Base-by-base conservation (phyloP, 1,140 invertebrate species). In the Marisa cornuarietis region DNA sequence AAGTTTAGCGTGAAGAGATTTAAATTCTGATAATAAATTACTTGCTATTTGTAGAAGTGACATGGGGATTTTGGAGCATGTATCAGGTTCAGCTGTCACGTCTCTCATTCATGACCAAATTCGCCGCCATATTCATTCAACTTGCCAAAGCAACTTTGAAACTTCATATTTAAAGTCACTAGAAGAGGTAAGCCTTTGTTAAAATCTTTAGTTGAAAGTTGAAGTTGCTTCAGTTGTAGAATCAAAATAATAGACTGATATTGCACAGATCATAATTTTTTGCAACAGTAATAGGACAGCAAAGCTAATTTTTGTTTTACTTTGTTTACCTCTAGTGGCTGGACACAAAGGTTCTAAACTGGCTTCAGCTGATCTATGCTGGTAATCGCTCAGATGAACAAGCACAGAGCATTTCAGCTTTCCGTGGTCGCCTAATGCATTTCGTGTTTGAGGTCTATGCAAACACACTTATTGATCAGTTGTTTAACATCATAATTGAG, bases 401-500 rank as follows among this genome's bases (percentile, higher is more conserved):
- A 90, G 69, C 91, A 92, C 88, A 93, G 93, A 84, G 86, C 75
- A 86, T 90, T 22, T 78, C 79, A 22, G 84, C 86, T 72, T 90
- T 90, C 77, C 86, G 88, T 74, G 89, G 87, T 73, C 88, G 90
- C 73, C 81, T 98, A n/a, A 93, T 93, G 26, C 95, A 97, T 89
- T 95, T 95, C 88, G 92, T 98, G 71, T 97, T 96, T 88, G 95
- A 97, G 90, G 96, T 94, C 14, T 98, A 97, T 87, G 97, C 96
- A 22, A 94, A 94, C 88, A 93, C 95, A 71, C 93, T 96, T 84
- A 98, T 98, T 78, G 95, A 96, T 87, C 96, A 98, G 88, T 92
- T 99, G 68, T 99, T 99, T 90, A 96, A 96, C 87, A 98, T 98
- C 74, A 97, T 98, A 79, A 97, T 98, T 89, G 96, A 99, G 90